Base-by-base conservation (phyloP, 2,888 invertebrate species). In the Pristionchus maxplancki region DNA sequence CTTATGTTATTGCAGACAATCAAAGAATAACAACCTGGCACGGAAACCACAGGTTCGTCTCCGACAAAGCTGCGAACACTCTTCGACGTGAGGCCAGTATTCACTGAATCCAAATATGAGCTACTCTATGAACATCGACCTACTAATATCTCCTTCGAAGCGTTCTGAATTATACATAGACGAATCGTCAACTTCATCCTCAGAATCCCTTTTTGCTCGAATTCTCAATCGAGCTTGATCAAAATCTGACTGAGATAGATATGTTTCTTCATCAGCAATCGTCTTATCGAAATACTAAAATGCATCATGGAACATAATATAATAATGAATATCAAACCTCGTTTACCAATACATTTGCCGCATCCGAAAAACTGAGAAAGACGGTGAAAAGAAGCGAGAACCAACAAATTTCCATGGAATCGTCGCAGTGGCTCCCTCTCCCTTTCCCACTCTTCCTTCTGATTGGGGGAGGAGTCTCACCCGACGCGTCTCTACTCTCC, bases 131-230 rank as follows among this genome's bases (percentile, higher is more conserved):
- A 82, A 17, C 2, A 40, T 31, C 13, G 53, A 53, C 89, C 58
- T 89, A 94, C 94, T 91, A 31, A 94, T 94, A 89, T 94, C 94
- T 89, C 94, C 94, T 88, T 94, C 94, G 84, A 94, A 94, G 37
- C 91, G 90, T n/a, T 91, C 88, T 17, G 92, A 89, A 89, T 93
- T 92, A 88, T 94, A 94, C 94, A 94, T 94, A 9, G 94, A 92
- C 0, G 93, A 92, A 71, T 94, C 94, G 87, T 94, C 93, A 3
- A 92, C 88, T 5, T 31, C 37, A 31, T 89, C 88, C 71, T 89
- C 90, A 13, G 88, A 83, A 31, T 92, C 90, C 31, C 90, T 20
- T 28, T 62, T 71, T 24, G 50, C 71, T 44, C 90, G 88, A 28
- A 74, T 74, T 34, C 78, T 50, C 20, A 88, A 40, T 44, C 90